Conservation (phyloP, 2,113 vertebrate genomes). For the Tragelaphus buxtoni region DNA sequence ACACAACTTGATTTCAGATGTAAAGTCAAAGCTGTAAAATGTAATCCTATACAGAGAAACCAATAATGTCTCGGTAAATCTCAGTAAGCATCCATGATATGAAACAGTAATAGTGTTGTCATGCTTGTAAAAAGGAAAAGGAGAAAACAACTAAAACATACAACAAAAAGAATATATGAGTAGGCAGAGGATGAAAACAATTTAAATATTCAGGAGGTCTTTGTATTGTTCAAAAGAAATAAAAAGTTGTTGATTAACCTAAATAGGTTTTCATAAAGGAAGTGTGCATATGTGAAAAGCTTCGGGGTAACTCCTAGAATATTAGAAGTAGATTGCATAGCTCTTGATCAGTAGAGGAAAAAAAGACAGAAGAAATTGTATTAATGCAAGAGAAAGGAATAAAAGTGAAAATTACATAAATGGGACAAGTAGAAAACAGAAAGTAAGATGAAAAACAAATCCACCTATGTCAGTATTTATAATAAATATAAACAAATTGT, state of each 20-base stretch:
- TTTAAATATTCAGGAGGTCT: not conserved
- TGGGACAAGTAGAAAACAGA: not conserved
- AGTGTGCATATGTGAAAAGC: not conserved
- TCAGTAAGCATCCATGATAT: not conserved
- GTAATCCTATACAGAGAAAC: not conserved
- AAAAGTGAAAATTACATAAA: not conserved
- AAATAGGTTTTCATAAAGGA: not conserved
- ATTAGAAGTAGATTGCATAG: not conserved
- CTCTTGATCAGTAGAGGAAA: not conserved
- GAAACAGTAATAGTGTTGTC: not conserved
- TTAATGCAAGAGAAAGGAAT: not conserved
- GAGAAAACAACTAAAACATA: not conserved
- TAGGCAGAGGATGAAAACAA: not conserved
- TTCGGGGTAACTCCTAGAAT: not conserved
- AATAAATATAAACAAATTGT: no score
- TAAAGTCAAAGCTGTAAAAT: not conserved
- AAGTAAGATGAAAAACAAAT: not conserved
- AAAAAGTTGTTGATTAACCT: not conserved
- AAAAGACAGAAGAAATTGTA: not conserved
- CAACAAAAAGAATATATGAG: not conserved
- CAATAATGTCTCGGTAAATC: not conserved
- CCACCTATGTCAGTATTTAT: not conserved
- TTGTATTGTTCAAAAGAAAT: not conserved
- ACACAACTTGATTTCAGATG: not conserved
- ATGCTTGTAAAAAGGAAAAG: not conserved